Base-by-base conservation (phyloP, 1,140 invertebrate species). In the Leptoteleia sp. region DNA sequence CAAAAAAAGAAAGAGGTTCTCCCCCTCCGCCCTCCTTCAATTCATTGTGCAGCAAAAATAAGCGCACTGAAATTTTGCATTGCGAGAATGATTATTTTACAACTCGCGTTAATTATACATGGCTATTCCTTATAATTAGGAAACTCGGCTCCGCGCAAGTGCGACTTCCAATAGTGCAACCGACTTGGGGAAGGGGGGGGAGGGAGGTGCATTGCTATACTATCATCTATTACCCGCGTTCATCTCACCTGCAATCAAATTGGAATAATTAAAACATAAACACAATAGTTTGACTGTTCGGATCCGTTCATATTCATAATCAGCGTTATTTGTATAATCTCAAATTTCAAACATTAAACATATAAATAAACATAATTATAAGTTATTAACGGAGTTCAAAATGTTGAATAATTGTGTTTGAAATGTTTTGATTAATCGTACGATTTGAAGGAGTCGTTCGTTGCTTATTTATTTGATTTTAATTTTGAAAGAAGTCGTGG, bases 201-300 rank as follows among this genome's bases (percentile, higher is more conserved):
- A n/a, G n/a, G n/a, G n/a, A n/a, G n/a, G n/a, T n/a, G 47, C 12
- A 29, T 42, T 6, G 17, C 27, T 45, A 17, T 52, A 22, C 38
- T 54, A 12, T 25, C 50, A 55, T 55, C 38, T 47, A 67, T 47
- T 55, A 67, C n/a, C 35, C n/a, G 48, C 37, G 62, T 55, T 55
- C 38, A 67, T 67, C 62, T 67, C 38, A 37, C 11, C 25, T 38
- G 45, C 38, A 55, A 52, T 67, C 50, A 52, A 55, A 55, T 67
- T 45, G 50, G 48, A 55, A 55, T 67, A 55, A 67, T 67, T 67
- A 67, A 54, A 67, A 54, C 31, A 62, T 45, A 62, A 62, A 62
- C 48, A 48, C 57, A 31, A 45, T 25, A 29, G 29, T 19, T 57
- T 38, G 38, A 45, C 45, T 27, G 40, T 47, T 25, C 8, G 31